A percentile compares a stretch with the other conserved stretches of the same genome.
Evolutionary conservation across 1,140 invertebrate species (phyloP).

Genomic region (Hydropsyche tenuis): DNA sequence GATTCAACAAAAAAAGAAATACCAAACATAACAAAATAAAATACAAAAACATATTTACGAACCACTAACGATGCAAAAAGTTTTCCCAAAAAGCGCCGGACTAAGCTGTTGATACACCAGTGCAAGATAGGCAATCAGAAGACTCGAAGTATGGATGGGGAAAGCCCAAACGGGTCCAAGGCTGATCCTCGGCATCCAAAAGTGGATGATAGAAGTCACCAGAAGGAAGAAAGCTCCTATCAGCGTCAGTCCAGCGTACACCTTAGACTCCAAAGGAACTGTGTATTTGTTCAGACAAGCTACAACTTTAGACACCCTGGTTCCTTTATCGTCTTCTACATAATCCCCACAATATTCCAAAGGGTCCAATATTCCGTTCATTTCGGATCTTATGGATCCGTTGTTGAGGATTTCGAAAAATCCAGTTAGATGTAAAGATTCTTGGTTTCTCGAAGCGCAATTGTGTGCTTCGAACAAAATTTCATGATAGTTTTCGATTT

Average conservation of each 20-base stretch:
- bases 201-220: not conserved
- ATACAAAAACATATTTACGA: not conserved
- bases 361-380: not conserved
- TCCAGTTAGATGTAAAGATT: not conserved
- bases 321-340: not conserved
- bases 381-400: slow-evolving; percentile 7
- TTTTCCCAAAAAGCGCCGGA: not conserved
- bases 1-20: too few relatives aligned
- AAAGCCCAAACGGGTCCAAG: not conserved
- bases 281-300: not conserved
- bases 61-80: not conserved
- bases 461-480: not conserved
- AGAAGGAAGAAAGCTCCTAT: not conserved
- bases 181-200: not conserved
- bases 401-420: not conserved
- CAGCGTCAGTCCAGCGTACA: not conserved
- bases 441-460: not conserved
- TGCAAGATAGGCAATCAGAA: not conserved
- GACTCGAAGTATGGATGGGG: not conserved
- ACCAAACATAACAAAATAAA: too few relatives aligned
- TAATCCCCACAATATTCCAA: slow-evolving; percentile 22
- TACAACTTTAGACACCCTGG: not conserved
- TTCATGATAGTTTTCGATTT: slow-evolving; percentile 4
- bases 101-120: not conserved
- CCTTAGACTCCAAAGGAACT: not conserved